Percentiles rank a stretch among this genome's conserved stretches.
Evolutionary conservation across 2,797 vertebrate species (phyloP).

Genomic region (Cryptoprocta ferox): DNA sequence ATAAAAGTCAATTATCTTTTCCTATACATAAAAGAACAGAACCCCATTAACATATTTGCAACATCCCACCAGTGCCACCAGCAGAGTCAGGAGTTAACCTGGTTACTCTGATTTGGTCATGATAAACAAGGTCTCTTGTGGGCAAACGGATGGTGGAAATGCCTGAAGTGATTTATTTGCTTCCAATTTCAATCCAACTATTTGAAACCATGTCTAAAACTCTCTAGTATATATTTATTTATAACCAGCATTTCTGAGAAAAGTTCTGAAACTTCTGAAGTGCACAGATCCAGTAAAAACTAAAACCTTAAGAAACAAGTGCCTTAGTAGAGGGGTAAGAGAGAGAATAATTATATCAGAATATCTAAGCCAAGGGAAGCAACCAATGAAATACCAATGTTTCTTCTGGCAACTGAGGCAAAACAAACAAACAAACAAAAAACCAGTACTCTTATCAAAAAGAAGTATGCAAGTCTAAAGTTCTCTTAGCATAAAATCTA

Average conservation of each 20-base stretch:
- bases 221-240: background rate
- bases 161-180: background rate
- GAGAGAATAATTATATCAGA: constrained; percentile 9
- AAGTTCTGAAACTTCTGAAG: background rate
- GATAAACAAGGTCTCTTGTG: background rate
- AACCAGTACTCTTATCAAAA: background rate
- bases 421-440: background rate
- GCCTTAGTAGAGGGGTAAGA: background rate
- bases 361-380: background rate
- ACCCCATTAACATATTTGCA: background rate
- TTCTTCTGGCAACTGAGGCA: background rate
- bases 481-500: constrained; percentile 42
- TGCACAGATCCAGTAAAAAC: background rate
- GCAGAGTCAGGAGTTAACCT: background rate
- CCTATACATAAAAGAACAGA: background rate
- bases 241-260: background rate
- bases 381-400: background rate
- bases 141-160: background rate
- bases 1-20: constrained; percentile 16
- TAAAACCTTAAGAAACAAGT: background rate
- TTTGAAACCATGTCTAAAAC: constrained; percentile 2
- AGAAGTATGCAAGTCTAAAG: background rate
- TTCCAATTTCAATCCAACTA: background rate
- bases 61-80: background rate
- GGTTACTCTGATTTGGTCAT: background rate